These are phyloP conservation scores for Caenorhabditis latens DNA, from an alignment of 1,140 invertebrate species.

Conservation along the genomic window DNA sequence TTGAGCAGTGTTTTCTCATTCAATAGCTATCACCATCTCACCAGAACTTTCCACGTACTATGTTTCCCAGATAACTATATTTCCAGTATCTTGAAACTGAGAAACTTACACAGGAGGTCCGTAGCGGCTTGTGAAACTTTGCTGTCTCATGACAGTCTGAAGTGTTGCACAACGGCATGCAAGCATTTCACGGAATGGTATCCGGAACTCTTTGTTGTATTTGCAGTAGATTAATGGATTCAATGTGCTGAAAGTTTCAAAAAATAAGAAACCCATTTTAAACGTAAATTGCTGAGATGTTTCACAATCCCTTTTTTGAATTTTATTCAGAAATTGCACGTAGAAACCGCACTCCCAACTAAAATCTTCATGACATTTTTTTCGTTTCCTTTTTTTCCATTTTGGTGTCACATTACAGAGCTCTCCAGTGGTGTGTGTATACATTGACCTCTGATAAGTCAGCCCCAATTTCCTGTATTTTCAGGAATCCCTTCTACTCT, in stretches of 20 bases:
- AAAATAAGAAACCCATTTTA: background rate
- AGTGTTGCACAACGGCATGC: slow-evolving; percentile 79
- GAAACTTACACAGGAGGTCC: slow-evolving; percentile 74
- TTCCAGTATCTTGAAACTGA: too few relatives aligned
- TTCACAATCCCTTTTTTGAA: too few relatives aligned
- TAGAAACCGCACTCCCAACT: background rate
- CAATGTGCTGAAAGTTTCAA: slow-evolving; percentile 76
- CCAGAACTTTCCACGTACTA: background rate
- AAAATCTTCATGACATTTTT: background rate
- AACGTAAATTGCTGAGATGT: background rate
- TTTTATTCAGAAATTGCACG: too few relatives aligned
- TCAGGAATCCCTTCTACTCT: background rate
- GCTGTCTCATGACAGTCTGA: slow-evolving; percentile 79
- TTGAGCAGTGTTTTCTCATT: background rate
- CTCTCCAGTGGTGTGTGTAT: background rate
- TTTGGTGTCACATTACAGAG: background rate
- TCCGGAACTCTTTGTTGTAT: slow-evolving; percentile 80
- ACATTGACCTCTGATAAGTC: slow-evolving; percentile 20
- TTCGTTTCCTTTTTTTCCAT: background rate
- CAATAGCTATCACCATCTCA: background rate
- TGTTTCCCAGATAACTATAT: background rate
- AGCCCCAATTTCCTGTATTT: background rate
- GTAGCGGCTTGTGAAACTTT: slow-evolving; percentile 79
- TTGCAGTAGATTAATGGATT: slow-evolving; percentile 81
- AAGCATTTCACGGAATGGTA: slow-evolving; percentile 80